A percentile compares a stretch with the other conserved stretches of the same genome.
These are phyloP conservation scores for Liasis olivaceus DNA, from an alignment of 2,797 vertebrate species.

Conservation along the genomic window DNA sequence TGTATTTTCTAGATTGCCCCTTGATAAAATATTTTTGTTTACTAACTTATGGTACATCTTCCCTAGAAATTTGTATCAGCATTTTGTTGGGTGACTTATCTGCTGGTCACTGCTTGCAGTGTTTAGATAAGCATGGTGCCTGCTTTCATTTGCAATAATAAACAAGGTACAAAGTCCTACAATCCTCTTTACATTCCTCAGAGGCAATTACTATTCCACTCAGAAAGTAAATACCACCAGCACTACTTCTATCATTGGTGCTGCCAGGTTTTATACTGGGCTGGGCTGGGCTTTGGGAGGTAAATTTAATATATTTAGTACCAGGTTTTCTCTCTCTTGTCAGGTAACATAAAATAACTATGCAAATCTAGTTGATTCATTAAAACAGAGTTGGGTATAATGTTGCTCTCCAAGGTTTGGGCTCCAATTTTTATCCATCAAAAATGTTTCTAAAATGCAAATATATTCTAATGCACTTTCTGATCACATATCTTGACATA, in stretches of 20 bases:
- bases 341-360: not conserved
- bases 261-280: constrained; percentile 1
- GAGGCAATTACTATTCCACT: constrained; percentile 6
- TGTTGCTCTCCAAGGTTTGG: no score
- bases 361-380: not conserved
- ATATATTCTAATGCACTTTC: not conserved
- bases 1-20: not conserved
- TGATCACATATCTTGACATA: not conserved
- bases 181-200: not conserved
- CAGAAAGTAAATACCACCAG: not conserved
- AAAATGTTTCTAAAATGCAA: not conserved
- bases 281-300: not conserved
- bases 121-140: not conserved
- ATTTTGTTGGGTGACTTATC: no score
- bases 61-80: not conserved
- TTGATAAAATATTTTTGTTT: no score
- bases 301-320: not conserved
- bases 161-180: not conserved
- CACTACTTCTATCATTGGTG: not conserved
- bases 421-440: no score
- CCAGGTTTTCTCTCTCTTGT: not conserved
- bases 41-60: not conserved
- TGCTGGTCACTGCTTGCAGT: not conserved
- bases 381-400: not conserved
- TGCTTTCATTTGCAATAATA: constrained; percentile 1